phyloP scores from a whole-genome alignment of 35 echinoderm and acorn worm genomes.

The Apostichopus japonicus region DNA sequence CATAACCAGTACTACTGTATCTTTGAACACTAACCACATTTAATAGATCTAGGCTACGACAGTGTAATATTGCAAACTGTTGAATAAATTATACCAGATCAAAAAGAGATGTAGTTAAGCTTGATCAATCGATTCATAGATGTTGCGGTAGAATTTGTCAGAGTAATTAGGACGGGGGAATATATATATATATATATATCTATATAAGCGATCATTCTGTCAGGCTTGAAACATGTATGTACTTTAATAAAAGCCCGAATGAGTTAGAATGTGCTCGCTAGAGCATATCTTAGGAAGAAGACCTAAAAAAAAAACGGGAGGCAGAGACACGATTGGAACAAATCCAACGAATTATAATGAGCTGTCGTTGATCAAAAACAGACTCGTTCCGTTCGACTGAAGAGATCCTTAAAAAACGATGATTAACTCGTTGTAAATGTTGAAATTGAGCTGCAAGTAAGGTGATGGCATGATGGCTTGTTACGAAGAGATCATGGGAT shows the following conservation, averaged over 20 bases:
- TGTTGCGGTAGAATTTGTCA: not conserved
- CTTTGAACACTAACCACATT: not conserved
- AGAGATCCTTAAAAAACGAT: not conserved
- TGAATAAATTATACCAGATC: not conserved
- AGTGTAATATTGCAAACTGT: not conserved
- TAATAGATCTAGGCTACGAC: not conserved
- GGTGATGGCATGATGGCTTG: not conserved
- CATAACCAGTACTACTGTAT: not conserved
- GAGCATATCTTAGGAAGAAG: not conserved
- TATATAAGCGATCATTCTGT: too few relatives aligned
- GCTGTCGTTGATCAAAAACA: not conserved
- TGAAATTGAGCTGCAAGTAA: not conserved
- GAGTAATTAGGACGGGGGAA: not conserved
- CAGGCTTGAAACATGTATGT: not conserved
- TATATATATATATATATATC: not conserved
- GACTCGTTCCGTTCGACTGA: not conserved
- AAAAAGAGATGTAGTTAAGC: not conserved
- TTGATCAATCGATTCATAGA: not conserved
- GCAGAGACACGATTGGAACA: not conserved
- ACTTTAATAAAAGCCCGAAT: not conserved
- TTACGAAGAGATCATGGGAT: not conserved
- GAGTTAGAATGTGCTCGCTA: not conserved
- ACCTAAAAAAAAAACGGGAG: not conserved
- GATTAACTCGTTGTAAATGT: not conserved
- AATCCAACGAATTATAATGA: not conserved